phyloP scores from a whole-genome alignment of 2,113 vertebrate genomes.

The Cariama cristata region DNA sequence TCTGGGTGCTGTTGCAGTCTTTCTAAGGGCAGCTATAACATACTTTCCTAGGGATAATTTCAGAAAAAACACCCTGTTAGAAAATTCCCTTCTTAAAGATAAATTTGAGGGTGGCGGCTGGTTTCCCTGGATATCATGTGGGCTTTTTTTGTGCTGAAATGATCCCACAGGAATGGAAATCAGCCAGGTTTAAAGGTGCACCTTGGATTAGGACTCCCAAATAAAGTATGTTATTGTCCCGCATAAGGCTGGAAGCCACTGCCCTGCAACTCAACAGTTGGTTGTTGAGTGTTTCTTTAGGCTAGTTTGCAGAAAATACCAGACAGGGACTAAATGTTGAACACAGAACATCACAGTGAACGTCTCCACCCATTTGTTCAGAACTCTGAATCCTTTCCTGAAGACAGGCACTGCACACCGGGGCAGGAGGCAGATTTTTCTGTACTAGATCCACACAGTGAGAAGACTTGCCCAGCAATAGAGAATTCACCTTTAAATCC shows the following conservation, averaged over 20 bases:
- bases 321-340: background rate
- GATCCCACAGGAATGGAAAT: background rate
- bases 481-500: background rate
- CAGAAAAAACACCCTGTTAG: background rate
- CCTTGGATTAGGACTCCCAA: background rate
- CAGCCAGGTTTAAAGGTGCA: background rate
- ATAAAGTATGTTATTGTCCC: background rate
- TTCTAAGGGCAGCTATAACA: background rate
- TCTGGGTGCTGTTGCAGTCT: background rate
- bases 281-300: background rate
- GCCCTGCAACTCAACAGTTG: background rate
- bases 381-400: background rate
- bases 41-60: background rate
- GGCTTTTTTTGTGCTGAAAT: background rate
- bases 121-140: background rate
- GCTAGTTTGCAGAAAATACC: background rate
- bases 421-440: background rate
- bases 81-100: background rate
- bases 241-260: background rate
- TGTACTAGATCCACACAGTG: background rate
- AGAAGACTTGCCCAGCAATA: background rate
- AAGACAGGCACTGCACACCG: background rate
- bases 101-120: background rate
- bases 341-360: background rate
- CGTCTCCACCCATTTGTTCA: background rate